Base-by-base conservation (phyloP, 1,140 invertebrate genomes). In the Homarus americanus region DNA sequence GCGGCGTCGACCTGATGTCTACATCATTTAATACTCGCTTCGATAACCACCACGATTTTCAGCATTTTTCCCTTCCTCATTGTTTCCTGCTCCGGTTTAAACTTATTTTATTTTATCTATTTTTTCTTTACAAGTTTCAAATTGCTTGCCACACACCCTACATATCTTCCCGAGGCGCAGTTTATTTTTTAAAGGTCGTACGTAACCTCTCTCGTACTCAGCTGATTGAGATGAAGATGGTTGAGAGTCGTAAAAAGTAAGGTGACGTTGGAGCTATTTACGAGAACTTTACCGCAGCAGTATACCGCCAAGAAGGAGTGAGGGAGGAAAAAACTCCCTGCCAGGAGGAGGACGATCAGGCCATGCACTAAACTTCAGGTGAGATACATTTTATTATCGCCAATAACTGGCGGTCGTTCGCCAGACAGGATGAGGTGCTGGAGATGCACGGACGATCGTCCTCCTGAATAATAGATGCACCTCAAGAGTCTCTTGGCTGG, bases 381-480 rank as follows among this genome's bases (percentile, higher is more conserved):
- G 63, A 69, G 63, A 69, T 32, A 69, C 63, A 69, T 69, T 69
- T 69, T 69, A 69, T 69, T 69, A 69, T 69, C 5, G 28, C 28
- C n/a, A 69, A 69, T 69, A 69, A 69, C 3, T 24, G 63, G n/a
- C 63, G 63, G 5, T 69, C 63, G 63, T 69, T 69, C n/a, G 63
- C 28, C 2, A 69, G 63, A 24, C n/a, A 9, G 7, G n/a, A 69
- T 32, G 63, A 69, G 63, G 63, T 32, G 63, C 63, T 69, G 63
- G 63, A 12, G 63, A 69, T 28, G 63, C n/a, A 28, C n/a, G 5
- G n/a, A 12, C 3, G 17, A 2, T 69, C 63, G 28, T 69, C 17
- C 63, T 32, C 17, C n/a, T 69, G 63, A 69, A 69, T 69, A 69
- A 69, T 28, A 69, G 28, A 69, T 69, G 63, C 63, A 24, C 2